Base-by-base conservation (phyloP, 2,797 vertebrate genomes). In the Rhynchotus rufescens region DNA sequence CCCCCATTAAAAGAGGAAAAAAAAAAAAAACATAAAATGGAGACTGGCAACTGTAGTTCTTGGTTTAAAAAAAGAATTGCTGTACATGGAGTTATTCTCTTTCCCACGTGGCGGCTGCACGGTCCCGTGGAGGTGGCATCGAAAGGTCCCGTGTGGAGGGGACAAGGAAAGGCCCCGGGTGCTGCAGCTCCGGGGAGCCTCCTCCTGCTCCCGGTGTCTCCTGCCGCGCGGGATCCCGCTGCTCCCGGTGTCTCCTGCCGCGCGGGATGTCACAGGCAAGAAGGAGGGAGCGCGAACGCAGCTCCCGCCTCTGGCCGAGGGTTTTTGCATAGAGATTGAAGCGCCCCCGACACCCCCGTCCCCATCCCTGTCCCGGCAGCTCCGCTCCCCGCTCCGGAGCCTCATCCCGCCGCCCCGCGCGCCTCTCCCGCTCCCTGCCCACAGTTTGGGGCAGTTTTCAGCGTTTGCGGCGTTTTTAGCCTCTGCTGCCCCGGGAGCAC, bases 71-170 rank as follows among this genome's bases (percentile, higher is more conserved):
- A 57, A 93, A 92, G 90, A 94, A 77, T 19, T 49, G 96, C 92
- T 88, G 84, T 96, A 96, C 91, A 96, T 84, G 94, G 97, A 92
- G 92, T 89, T 92, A 61, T 83, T 80, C 85, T 95, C 80, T 94
- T 88, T 86, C 79, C 6, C 7, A 93, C 67, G 64, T 78, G 76
- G 86, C 86, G 77, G 72, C 40, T 2, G 80, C 86, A 80, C 82
- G 89, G 84, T 66, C 80, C 89, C 73, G 40, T 36, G 34, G 38
- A n/a, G 92, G 91, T 32, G 49, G 44, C 49, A 75, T 74, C 20
- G 74, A 34, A 54, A 22, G 22, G 16, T 62, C 62, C 16, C 72
- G 51, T 68, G 89, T 36, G 36, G 36, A 36, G 36, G 36, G 36
- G 36, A 36, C 83, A 83, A 90, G 71, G 75, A 84, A 62, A 52